phyloP scores from a whole-genome alignment of 2,113 vertebrate species.

The Nerophis lumbriciformis region DNA sequence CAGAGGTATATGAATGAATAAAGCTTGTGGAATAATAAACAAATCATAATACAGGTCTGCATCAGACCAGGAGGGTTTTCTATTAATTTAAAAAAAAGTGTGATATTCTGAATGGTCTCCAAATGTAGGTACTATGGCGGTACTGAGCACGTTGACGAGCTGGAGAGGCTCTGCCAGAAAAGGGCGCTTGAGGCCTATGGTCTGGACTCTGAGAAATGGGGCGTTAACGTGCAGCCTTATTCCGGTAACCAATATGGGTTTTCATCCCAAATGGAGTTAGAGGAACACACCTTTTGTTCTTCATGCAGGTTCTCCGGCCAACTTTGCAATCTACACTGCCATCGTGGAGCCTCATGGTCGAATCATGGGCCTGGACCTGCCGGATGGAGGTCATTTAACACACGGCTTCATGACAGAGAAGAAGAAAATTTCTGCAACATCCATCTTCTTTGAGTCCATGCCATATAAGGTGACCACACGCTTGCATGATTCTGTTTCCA shows the following conservation, averaged over 20 bases:
- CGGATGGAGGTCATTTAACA: slow-evolving; percentile 92
- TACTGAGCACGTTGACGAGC: slow-evolving; percentile 86
- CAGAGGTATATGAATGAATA: slow-evolving; percentile 75
- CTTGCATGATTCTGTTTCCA: too few relatives aligned
- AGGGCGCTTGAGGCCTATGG: slow-evolving; percentile 81
- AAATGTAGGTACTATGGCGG: slow-evolving; percentile 87
- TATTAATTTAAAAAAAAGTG: background rate
- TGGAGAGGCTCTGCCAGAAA: slow-evolving; percentile 92
- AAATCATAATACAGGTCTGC: background rate
- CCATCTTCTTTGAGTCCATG: slow-evolving; percentile 98
- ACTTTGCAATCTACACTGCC: slow-evolving; percentile 92
- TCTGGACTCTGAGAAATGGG: slow-evolving; percentile 86
- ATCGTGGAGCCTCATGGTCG: slow-evolving; percentile 91
- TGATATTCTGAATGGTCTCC: background rate
- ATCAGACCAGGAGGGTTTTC: background rate
- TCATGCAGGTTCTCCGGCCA: slow-evolving; percentile 87
- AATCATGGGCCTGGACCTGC: slow-evolving; percentile 97
- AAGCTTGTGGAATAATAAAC: background rate
- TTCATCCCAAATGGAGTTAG: background rate
- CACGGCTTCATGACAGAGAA: slow-evolving; percentile 98
- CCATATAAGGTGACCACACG: slow-evolving; percentile 84
- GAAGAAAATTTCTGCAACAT: slow-evolving; percentile 95
- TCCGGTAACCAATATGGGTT: slow-evolving; percentile 75
- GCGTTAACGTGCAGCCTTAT: slow-evolving; percentile 94
- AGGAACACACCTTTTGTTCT: background rate